Conservation (phyloP, 1,140 invertebrate species). For the Drosophila dunni region DNA sequence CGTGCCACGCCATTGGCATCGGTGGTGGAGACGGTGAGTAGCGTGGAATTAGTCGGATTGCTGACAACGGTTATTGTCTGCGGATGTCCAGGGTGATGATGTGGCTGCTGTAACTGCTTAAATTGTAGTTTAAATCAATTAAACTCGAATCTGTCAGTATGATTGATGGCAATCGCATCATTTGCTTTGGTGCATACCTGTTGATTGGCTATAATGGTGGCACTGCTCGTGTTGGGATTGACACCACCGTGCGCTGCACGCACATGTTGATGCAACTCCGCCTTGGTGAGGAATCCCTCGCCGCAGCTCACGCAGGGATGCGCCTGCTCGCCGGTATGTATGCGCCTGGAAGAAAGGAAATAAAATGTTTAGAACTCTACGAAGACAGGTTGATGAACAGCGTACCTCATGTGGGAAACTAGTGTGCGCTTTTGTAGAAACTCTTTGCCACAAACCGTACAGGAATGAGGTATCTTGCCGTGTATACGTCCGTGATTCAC, state of each 20-base stretch:
- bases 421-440: conserved; percentile 93
- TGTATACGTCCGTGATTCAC: conserved; percentile 93
- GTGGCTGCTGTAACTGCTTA: conserved; percentile 82
- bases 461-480: conserved; percentile 91
- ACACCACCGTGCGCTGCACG: conserved; percentile 86
- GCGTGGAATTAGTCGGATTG: conserved; percentile 77
- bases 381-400: too few species aligned
- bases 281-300: conserved; percentile 90
- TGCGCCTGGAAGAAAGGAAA: conserved; percentile 50
- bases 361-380: not conserved
- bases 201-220: conserved; percentile 83
- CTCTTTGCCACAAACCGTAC: conserved; percentile 92
- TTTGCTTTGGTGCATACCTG: conserved; percentile 41
- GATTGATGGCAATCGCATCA: not conserved
- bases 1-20: conserved; percentile 69
- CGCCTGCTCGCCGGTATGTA: conserved; percentile 87
- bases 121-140: conserved; percentile 35
- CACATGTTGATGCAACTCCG: conserved; percentile 89
- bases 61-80: conserved; percentile 84
- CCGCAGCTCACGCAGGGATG: conserved; percentile 90
- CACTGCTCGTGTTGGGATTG: conserved; percentile 85
- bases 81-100: conserved; percentile 85
- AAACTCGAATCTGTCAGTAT: not conserved
- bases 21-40: conserved; percentile 76
- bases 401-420: conserved; percentile 90